Evolutionary conservation across 2,888 invertebrate genomes (phyloP), one percentile per base, ranked within the genome.

Genomic region (Taenaris catops): DNA sequence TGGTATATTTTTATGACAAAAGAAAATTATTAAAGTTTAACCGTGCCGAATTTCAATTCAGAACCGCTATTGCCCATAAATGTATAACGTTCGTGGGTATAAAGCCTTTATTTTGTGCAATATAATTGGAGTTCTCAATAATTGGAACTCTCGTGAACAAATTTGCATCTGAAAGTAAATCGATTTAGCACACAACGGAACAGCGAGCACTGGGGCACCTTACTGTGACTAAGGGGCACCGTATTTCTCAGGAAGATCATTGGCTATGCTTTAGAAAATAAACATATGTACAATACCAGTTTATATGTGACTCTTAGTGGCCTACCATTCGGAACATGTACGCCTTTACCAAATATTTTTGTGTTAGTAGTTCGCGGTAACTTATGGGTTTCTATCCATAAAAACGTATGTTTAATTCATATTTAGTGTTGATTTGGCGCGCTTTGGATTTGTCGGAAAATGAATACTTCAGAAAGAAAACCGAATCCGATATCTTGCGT

Each of bases 161-260:
- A 59, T 63, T 63, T 61, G 53, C 55, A 57, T 61, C 34, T 49
- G 48, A 57, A 55, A 58, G 51, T 52, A 51, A 53, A 54, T 53
- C 53, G 49, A 52, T 44, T 41, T 38, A 11, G 16, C 24, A 18
- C 14, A 33, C 37, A 31, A 33, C 32, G 18, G 16, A n/a, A n/a
- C 31, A 9, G 11, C 8, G 16, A 7, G 7, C 7, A 19, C 19
- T 7, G 19, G n/a, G 2, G 5, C 3, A 6, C 6, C n/a, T n/a
- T 7, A 7, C 3, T 19, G 4, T 14, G 2, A 14, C 14, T 4
- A 14, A 2, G 14, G 14, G 14, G 14, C 14, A 3, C 3, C 3
- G 3, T 19, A 19, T 7, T n/a, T n/a, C 4, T 17, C 4, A 17
- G 16, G 16, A 6, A 3, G 4, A 6, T 6, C 1, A 17, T 17